phyloP scores from a whole-genome alignment of 1,140 invertebrate genomes.

The Papilio helenus region DNA sequence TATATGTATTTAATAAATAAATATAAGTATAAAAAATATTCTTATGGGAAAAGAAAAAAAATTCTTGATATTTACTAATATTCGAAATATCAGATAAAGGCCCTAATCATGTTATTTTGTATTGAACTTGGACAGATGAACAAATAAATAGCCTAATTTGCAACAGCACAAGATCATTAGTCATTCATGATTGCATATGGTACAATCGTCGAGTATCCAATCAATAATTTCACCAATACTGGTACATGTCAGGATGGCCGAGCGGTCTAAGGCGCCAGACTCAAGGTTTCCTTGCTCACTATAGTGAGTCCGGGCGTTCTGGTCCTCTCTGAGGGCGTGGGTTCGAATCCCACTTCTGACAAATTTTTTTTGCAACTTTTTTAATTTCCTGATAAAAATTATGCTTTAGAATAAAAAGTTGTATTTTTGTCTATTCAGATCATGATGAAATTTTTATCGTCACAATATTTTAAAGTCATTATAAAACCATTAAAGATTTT shows the following conservation, averaged over 20 bases:
- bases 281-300: conserved; percentile 80
- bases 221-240: conserved; percentile 36
- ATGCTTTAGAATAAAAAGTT: not conserved
- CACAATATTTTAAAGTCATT: too few species aligned
- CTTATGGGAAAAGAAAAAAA: too few species aligned
- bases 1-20: too few species aligned
- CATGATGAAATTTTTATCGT: too few species aligned
- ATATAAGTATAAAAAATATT: too few species aligned
- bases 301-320: conserved; percentile 84
- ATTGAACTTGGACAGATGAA: too few species aligned
- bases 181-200: not conserved
- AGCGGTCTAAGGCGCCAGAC: conserved; percentile 89
- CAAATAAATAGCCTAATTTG: too few species aligned
- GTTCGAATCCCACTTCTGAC: conserved; percentile 95
- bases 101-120: too few species aligned
- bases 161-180: not conserved
- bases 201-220: not conserved
- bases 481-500: too few species aligned
- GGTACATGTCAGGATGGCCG: conserved; percentile 85
- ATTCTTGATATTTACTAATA: too few species aligned
- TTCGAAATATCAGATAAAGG: too few species aligned
- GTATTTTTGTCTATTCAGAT: too few species aligned
- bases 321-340: conserved; percentile 93
- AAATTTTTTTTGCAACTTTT: conserved; percentile 82
- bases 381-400: conserved; percentile 16